Evolutionary conservation across 2,888 invertebrate genomes (phyloP).

Genomic region (Lasioglossum zephyrum): DNA sequence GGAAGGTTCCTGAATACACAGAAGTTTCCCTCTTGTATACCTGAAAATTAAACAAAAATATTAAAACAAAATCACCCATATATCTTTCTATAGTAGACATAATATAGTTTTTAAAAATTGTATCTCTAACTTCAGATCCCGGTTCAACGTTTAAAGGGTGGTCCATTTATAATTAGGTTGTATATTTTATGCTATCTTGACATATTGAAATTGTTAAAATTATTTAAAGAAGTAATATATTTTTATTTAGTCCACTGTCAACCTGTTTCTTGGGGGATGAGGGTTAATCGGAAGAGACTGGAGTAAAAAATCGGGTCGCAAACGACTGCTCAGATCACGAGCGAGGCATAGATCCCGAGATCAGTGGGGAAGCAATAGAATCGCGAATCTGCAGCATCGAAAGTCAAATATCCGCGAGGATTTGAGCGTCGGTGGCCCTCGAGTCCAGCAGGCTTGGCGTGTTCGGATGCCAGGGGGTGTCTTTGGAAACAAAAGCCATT

Average conservation of each 20-base stretch:
- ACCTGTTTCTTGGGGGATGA: not conserved
- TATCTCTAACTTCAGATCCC: no score
- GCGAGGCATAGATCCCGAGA: not conserved
- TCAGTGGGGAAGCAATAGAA: not conserved
- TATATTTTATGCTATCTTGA: no score
- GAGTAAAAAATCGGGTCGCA: not conserved
- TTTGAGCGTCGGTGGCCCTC: conserved; percentile 20
- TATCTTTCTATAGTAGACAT: not conserved
- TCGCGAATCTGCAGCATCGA: conserved; percentile 30
- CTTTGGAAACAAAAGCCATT: conserved; percentile 70
- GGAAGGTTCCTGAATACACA: no score
- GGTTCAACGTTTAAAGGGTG: no score
- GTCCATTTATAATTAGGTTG: no score
- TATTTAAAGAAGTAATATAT: no score
- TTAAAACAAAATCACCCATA: no score
- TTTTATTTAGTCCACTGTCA: no score
- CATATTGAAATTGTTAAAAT: no score
- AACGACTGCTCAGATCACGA: not conserved
- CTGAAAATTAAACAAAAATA: no score
- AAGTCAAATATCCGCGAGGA: conserved; percentile 48
- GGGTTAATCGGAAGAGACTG: not conserved
- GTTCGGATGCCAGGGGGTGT: conserved; percentile 8
- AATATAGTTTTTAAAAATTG: no score
- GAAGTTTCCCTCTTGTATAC: no score
- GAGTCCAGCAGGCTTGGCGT: not conserved